A percentile compares a stretch with the other conserved stretches of the same genome.
Conservation (phyloP, 2,797 vertebrate species). For the Nyctibius grandis region DNA sequence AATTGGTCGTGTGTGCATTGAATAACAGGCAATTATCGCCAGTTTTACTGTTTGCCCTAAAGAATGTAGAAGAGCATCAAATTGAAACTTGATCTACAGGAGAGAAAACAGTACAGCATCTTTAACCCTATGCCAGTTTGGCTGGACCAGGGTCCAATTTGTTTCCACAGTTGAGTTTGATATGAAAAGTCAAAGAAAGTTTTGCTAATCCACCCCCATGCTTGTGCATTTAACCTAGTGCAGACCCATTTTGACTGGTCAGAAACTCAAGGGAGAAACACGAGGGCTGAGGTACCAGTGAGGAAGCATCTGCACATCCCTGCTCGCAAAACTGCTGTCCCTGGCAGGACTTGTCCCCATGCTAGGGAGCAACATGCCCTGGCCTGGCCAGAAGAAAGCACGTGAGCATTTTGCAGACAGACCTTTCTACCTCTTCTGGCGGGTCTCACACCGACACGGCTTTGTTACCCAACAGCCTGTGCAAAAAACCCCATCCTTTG, state of each 20-base stretch:
- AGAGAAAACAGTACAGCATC: constrained; percentile 1
- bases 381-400: background rate
- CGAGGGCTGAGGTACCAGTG: background rate
- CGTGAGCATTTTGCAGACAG: rapidly evolving
- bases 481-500: background rate
- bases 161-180: background rate
- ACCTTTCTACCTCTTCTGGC: background rate
- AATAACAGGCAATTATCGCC: constrained; percentile 65
- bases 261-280: background rate
- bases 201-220: background rate
- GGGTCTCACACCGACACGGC: rapidly evolving
- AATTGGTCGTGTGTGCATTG: constrained; percentile 37
- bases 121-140: background rate
- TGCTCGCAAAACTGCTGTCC: background rate
- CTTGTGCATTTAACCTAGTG: background rate
- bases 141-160: background rate
- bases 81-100: constrained; percentile 54
- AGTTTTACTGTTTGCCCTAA: constrained; percentile 45
- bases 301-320: background rate
- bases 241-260: background rate
- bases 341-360: background rate
- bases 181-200: background rate
- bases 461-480: background rate
- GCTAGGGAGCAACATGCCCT: background rate
- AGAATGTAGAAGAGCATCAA: constrained; percentile 36